These are phyloP conservation scores for Palythoa caribaeorum DNA, from an alignment of 92 coral and sea anemone genomes.

Conservation along the genomic window DNA sequence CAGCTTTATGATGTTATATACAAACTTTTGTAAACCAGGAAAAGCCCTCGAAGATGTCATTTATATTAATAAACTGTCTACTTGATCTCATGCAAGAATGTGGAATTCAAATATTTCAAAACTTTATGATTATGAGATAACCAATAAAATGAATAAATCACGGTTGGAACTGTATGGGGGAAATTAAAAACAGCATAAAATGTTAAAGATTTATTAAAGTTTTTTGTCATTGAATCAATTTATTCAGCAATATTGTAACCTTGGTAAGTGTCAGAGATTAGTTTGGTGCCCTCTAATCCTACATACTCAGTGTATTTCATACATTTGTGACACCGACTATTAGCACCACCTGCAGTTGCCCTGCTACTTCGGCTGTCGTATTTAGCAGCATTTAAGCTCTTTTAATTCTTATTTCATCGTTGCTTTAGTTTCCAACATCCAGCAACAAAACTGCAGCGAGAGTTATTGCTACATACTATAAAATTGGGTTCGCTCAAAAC, in stretches of 20 bases:
- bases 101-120: no score
- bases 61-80: background rate
- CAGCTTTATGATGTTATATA: background rate
- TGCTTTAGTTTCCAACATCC: background rate
- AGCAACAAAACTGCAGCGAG: background rate
- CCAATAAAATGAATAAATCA: background rate
- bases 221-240: background rate
- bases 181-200: background rate
- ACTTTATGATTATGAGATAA: no score
- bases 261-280: constrained; percentile 2
- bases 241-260: background rate
- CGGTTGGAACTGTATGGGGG: background rate
- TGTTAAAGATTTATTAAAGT: background rate
- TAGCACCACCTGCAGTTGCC: background rate
- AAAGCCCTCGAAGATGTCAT: background rate
- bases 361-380: background rate
- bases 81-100: background rate
- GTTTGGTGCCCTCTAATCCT: background rate
- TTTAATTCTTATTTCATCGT: background rate
- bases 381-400: background rate
- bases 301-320: background rate
- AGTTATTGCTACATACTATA: no score
- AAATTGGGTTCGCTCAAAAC: no score
- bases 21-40: background rate
- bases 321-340: background rate